phyloP scores from a whole-genome alignment of 2,113 vertebrate genomes.

The Bufo gargarizans region DNA sequence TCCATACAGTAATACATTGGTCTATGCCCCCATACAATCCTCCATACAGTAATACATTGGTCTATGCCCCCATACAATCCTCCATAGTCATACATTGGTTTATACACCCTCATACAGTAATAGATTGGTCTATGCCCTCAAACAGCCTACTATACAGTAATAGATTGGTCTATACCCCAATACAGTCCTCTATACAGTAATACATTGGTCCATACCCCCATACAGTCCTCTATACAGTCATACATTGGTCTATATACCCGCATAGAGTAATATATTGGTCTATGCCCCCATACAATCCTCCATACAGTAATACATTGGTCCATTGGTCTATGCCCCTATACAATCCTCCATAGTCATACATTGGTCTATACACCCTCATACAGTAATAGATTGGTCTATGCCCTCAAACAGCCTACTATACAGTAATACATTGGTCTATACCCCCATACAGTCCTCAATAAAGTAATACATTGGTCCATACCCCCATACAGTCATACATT shows the following conservation, averaged over 20 bases:
- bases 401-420: background rate
- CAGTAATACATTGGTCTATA: background rate
- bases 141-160: background rate
- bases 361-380: background rate
- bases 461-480: background rate
- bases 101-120: too few relatives aligned
- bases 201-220: background rate
- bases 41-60: background rate
- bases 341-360: background rate
- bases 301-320: background rate
- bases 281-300: too few relatives aligned
- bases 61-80: background rate
- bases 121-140: background rate
- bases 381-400: background rate
- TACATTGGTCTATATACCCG: background rate
- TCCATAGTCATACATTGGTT: background rate
- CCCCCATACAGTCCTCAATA: background rate
- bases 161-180: too few relatives aligned
- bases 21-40: background rate
- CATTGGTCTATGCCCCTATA: background rate
- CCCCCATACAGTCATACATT: background rate
- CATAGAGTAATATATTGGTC: background rate
- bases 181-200: too few relatives aligned
- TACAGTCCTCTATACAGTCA: background rate
- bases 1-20: background rate